Conservation (phyloP, 2,888 invertebrate species). For the Drosophila mayaguana region DNA sequence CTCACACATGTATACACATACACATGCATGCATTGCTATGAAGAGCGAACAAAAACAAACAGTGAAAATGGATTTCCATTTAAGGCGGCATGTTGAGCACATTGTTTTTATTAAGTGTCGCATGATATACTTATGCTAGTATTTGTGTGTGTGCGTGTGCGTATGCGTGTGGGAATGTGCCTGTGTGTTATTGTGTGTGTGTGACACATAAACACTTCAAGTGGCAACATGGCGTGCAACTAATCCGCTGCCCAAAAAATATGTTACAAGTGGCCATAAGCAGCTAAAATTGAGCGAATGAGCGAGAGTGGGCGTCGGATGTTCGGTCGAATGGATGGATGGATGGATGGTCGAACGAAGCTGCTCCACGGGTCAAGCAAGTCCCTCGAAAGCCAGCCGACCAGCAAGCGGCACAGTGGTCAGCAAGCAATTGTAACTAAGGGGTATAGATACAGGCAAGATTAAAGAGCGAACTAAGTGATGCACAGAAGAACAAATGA, state of each 20-base stretch:
- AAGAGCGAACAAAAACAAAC: conserved; percentile 65
- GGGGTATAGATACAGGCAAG: no score
- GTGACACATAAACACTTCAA: conserved; percentile 82
- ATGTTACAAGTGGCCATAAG: conserved; percentile 77
- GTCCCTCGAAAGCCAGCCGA: conserved; percentile 29
- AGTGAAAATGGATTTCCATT: conserved; percentile 79
- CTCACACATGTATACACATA: conserved; percentile 6
- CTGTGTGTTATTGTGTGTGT: conserved; percentile 33
- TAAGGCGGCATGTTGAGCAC: conserved; percentile 82
- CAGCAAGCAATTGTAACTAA: not conserved
- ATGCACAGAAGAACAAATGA: no score
- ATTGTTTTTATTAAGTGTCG: conserved; percentile 85
- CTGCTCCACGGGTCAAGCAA: conserved; percentile 29
- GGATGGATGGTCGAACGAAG: conserved; percentile 1
- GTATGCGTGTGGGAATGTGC: conserved; percentile 4
- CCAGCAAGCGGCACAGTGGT: conserved; percentile 41
- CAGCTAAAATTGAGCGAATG: conserved; percentile 18
- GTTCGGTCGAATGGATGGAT: not conserved
- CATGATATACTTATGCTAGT: conserved; percentile 62
- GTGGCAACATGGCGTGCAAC: conserved; percentile 83
- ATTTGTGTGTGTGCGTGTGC: conserved; percentile 14
- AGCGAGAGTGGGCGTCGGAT: not conserved
- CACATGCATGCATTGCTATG: conserved; percentile 25
- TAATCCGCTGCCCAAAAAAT: conserved; percentile 80
- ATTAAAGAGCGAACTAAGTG: no score